Evolutionary conservation across 2,888 invertebrate species (phyloP), one percentile per base, ranked within the genome.

Genomic region (Mesochorus sp.): DNA sequence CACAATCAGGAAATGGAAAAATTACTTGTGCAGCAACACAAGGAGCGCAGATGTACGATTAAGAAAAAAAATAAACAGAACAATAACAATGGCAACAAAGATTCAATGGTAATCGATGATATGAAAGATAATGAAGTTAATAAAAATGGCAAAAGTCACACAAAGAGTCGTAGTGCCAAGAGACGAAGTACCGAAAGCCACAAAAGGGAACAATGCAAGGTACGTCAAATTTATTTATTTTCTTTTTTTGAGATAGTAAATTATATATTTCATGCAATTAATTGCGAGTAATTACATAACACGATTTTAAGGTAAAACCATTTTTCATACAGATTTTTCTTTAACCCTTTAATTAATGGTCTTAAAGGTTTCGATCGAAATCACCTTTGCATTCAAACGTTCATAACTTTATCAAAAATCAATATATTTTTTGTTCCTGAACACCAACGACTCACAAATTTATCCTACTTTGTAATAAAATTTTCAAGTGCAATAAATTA

Each of bases 1-100:
- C 97, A 97, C 88, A 97, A 96, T 84, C 93, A 94, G 79, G 94
- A 95, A 75, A 97, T 97, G 97, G 96, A 96, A 87, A 96, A 95
- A 84, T 92, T 94, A 57, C 93, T 97, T 92, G 91, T 95, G 0
- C 95, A 95, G 85, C 93, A 93, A 74, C 95, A 96, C 83, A 93
- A 94, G 0, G 94, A 95, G 78, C 92, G 92, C 1, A 92, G 95
- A 6, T 92, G 92, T 0, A 92, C 91, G 10, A 91, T 88, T 2
- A 93, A 92, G 83, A 92, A 91, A 64, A 92, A 90, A 61, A 88
- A 92, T 53, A 93, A 93, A 81, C 19, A 51, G n/a, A n/a, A n/a
- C n/a, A n/a, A n/a, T n/a, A n/a, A n/a, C n/a, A n/a, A n/a, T n/a
- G n/a, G n/a, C 0, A 91, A 92, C 81, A 92, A 91, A 59, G 92